Base-by-base conservation (phyloP, 2,888 invertebrate species). In the Volucella inanis region DNA sequence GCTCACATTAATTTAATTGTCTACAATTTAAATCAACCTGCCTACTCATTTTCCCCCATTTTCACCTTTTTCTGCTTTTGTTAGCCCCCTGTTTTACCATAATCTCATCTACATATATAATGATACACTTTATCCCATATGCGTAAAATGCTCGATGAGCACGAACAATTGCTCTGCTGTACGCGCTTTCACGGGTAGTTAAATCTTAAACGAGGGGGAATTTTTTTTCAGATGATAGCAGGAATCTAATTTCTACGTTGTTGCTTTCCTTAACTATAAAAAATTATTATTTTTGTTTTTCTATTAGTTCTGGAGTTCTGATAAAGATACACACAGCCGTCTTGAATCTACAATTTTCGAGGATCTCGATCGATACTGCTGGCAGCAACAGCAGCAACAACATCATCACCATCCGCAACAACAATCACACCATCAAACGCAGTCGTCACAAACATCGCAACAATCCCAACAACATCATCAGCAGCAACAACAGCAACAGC, bases 291-390 rank as follows among this genome's bases (percentile, higher is more conserved):
- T 62, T 47, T 49, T 43, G 68, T 67, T 18, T 83, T 43, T 22
- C 43, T 88, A 88, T 10, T 72, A 92, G 92, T 92, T 92, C 87
- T 92, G 92, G 92, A 89, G 91, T 49, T 90, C 91, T 50, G 92
- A 92, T 76, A 96, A 96, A 90, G 96, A 94, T 88, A 94, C 95
- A 43, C 88, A 89, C 38, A 95, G 95, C 87, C 94, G 95, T 87
- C 92, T 95, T 87, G 95, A 96, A 90, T 94, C 94, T 61, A 95
- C 95, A 89, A 95, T 97, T 89, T 93, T 97, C 89, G 97, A 97
- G 91, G 97, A 97, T 92, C 94, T 97, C 89, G 96, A 96, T 92
- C 96, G 96, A 91, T 96, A 95, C 91, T 96, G 96, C 90, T 96
- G 96, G 96, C 94, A 93, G 87, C 94, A 95, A 90, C 95, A 95